Percentiles rank a stretch among this genome's conserved stretches.
These are phyloP conservation scores for Thymallus thymallus DNA, from an alignment of 2,113 vertebrate genomes.

Conservation along the genomic window DNA sequence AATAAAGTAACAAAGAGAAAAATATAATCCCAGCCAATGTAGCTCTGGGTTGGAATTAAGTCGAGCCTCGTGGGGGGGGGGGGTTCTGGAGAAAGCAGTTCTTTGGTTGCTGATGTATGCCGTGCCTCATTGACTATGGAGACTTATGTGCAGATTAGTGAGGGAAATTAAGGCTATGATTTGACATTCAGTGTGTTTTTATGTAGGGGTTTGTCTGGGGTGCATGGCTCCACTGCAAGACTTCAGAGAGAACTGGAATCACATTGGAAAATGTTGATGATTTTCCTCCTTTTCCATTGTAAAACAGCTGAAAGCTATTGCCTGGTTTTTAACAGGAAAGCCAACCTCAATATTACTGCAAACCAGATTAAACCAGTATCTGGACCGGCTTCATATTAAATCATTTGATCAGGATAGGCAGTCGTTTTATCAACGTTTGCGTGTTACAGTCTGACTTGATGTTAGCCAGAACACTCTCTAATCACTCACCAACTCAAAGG, in stretches of 20 bases:
- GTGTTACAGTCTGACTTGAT: neutral
- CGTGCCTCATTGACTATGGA: constrained; percentile 48
- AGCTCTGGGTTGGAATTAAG: constrained; percentile 62
- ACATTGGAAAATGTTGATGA: neutral
- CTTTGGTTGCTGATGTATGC: constrained; percentile 51
- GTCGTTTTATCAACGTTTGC: neutral
- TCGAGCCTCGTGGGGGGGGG: constrained; percentile 27
- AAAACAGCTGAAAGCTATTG: neutral
- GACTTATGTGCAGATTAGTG: constrained; percentile 38
- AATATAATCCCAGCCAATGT: constrained; percentile 60
- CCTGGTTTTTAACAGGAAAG: neutral
- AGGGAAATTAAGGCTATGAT: constrained; percentile 48
- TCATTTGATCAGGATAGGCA: neutral
- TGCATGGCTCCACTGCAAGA: constrained; percentile 30
- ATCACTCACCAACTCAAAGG: neutral
- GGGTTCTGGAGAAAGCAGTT: constrained; percentile 8
- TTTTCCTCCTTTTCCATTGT: neutral
- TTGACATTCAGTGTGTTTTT: constrained; percentile 41
- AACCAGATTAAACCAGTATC: neutral
- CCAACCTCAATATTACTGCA: neutral
- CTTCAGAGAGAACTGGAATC: constrained; percentile 23
- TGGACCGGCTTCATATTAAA: neutral
- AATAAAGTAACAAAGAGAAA: constrained; percentile 55
- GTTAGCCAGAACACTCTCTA: neutral
- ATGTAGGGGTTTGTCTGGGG: constrained; percentile 37